Percentiles rank a stretch among this genome's conserved stretches.
Evolutionary conservation across 1,140 invertebrate genomes (phyloP).

Genomic region (Callitettix versicolor): DNA sequence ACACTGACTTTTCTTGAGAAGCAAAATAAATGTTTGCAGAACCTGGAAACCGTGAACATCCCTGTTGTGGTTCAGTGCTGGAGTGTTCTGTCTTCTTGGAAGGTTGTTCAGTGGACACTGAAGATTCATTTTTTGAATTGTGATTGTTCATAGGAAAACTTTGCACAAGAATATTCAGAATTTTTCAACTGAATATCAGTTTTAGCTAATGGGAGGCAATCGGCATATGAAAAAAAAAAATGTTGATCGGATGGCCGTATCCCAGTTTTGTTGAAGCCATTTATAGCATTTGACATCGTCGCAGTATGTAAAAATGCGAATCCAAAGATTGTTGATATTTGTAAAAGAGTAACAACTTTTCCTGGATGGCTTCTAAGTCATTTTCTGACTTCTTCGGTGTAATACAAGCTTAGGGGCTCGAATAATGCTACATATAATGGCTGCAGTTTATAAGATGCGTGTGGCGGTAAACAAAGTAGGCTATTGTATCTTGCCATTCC

Average conservation of each 20-base stretch:
- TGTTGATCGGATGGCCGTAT: constrained; percentile 26
- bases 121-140: not conserved
- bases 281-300: constrained; percentile 28
- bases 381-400: constrained; percentile 26
- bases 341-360: constrained; percentile 25
- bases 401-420: constrained; percentile 19
- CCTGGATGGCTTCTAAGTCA: constrained; percentile 32
- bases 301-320: constrained; percentile 24
- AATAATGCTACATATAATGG: constrained; percentile 30
- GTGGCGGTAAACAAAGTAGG: constrained; percentile 29
- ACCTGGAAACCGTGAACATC: not conserved
- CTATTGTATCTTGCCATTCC: constrained; percentile 22
- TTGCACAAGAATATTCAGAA: not conserved
- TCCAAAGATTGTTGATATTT: constrained; percentile 25
- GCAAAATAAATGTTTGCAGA: not conserved
- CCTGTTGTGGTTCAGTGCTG: not conserved
- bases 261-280: constrained; percentile 27
- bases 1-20: not conserved
- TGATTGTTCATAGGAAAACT: not conserved
- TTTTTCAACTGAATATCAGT: constrained; percentile 1
- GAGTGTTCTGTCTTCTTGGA: not conserved
- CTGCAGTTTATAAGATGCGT: constrained; percentile 26
- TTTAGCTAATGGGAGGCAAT: not conserved
- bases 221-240: constrained; percentile 24
- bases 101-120: not conserved